Evolutionary conservation across 2,888 invertebrate species (phyloP), one percentile per base, ranked within the genome.

Genomic region (Clanis bilineata): DNA sequence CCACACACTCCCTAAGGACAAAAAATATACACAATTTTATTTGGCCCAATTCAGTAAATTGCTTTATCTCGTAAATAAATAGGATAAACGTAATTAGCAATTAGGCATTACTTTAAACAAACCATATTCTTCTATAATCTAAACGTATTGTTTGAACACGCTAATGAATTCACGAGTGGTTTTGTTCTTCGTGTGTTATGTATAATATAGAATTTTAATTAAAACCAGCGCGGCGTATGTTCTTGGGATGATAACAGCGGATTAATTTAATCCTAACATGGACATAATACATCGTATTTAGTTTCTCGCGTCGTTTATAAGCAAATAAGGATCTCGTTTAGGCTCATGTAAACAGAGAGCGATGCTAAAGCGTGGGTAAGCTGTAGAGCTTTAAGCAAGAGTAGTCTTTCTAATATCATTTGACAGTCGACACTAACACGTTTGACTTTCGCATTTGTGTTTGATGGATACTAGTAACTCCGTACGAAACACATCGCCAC

Each of bases 131-230:
- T 15, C 38, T 51, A 15, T 25, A 25, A n/a, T 22, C 10, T 32
- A 57, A 23, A 36, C 38, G 25, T 15, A 28, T 47, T 47, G 25
- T 25, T 47, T 3, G 47, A 28, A 47, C 47, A 15, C 25, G 25
- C 28, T 54, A 59, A 43, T 56, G 56, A 43, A 56, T 23, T 51
- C 28, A 15, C 56, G 41, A 56, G 47, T 25, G 56, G 41, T 56
- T 39, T 56, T 56, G 39, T 32, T 54, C 32, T 54, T 54, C 18
- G 54, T 32, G 25, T 39, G 41, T 21, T 55, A 38, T 41, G 22
- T 56, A 4, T 41, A 23, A 41, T 41, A 25, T 56, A 41, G 23
- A 41, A 56, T 41, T 41, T 41, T 56, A 23, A 56, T 56, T 56
- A 56, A 56, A 56, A 25, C 22, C 23, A 6, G 23, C 56, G 23